These are phyloP conservation scores for Phyllopteryx taeniolatus DNA, from an alignment of 2,113 vertebrate genomes.

Conservation along the genomic window DNA sequence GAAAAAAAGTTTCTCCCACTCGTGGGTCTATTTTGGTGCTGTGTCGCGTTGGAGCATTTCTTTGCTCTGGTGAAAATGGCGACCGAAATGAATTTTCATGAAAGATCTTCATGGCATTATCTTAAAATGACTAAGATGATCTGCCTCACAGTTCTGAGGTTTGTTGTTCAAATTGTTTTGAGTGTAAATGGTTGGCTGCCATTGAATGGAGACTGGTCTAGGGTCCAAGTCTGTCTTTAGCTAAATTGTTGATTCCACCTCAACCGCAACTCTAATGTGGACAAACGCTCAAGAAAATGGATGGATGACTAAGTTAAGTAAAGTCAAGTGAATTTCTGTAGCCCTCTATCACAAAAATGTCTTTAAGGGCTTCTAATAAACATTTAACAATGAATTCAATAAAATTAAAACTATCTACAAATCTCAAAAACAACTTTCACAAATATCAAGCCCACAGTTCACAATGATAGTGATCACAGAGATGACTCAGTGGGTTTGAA, in stretches of 20 bases:
- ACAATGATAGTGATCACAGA: too few species aligned
- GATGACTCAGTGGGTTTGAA: too few species aligned
- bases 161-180: too few species aligned
- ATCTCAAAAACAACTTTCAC: too few species aligned
- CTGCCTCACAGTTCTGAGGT: too few species aligned
- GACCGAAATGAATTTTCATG: not conserved
- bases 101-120: not conserved
- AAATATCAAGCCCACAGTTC: too few species aligned
- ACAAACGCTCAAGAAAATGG: not conserved
- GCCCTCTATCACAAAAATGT: not conserved
- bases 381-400: too few species aligned
- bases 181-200: too few species aligned
- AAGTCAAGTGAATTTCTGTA: not conserved
- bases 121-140: not conserved
- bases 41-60: slow-evolving; percentile 26
- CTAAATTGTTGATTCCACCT: not conserved
- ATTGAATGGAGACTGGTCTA: too few species aligned
- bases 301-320: not conserved
- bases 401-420: too few species aligned
- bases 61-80: not conserved
- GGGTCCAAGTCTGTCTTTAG: not conserved
- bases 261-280: not conserved
- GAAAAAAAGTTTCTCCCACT: slow-evolving; percentile 30
- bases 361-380: not conserved
- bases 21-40: slow-evolving; percentile 31